A percentile compares a stretch with the other conserved stretches of the same genome.
Evolutionary conservation across 2,113 vertebrate genomes (phyloP).

Genomic region (Antechinus flavipes): DNA sequence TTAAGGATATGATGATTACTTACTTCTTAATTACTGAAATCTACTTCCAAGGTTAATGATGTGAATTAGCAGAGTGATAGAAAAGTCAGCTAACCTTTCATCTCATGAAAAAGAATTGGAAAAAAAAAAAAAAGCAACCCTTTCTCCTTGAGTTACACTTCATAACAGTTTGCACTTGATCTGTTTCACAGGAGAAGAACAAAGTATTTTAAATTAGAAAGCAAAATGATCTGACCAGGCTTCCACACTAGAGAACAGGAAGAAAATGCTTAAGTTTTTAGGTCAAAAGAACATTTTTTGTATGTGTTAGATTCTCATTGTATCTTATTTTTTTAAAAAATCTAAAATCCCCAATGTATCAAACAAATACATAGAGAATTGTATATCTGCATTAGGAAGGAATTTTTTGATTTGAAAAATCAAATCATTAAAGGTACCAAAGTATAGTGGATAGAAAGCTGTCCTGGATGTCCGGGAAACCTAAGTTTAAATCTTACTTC

Average conservation of each 20-base stretch:
- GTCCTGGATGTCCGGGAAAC: not conserved
- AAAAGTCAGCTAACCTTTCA: constrained; percentile 56
- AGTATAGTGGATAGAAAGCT: not conserved
- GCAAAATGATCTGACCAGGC: not conserved
- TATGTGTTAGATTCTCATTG: not conserved
- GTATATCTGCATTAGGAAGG: constrained; percentile 7
- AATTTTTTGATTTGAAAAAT: constrained; percentile 18
- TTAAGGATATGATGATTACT: constrained; percentile 19
- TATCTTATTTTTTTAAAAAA: not conserved
- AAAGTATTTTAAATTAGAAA: constrained; percentile 40
- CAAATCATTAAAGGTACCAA: not conserved
- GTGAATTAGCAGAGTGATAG: constrained; percentile 25
- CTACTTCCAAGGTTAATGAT: constrained; percentile 42
- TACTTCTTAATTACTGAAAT: constrained; percentile 40
- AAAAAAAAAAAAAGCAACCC: constrained; percentile 3
- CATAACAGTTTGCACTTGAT: not conserved
- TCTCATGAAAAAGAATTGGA: not conserved
- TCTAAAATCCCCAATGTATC: not conserved
- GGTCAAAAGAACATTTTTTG: not conserved
- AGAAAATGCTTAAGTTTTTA: not conserved
- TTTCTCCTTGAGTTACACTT: not conserved
- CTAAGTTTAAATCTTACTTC: not conserved
- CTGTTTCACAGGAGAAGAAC: not conserved
- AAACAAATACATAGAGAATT: not conserved
- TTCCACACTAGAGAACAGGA: not conserved